Evolutionary conservation across 2,113 vertebrate species (phyloP).

Genomic region (Alces alces): DNA sequence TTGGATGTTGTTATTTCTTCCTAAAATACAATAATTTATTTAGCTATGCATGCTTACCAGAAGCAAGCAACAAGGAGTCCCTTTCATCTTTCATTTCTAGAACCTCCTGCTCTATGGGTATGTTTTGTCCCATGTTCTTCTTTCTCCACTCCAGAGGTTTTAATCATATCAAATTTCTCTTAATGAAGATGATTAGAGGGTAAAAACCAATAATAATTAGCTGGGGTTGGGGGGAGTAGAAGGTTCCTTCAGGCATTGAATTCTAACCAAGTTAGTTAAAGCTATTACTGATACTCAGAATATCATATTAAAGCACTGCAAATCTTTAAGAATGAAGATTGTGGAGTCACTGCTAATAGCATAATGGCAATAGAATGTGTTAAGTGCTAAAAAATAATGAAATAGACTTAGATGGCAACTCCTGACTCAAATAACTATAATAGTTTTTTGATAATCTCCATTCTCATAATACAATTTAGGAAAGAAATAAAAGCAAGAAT

Average conservation of each 20-base stretch:
- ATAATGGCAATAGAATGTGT: neutral
- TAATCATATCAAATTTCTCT: constrained; percentile 11
- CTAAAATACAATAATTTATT: neutral
- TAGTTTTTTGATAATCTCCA: constrained; percentile 6
- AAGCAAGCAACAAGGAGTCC: neutral
- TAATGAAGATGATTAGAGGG: neutral
- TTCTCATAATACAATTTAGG: neutral
- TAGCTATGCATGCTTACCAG: neutral
- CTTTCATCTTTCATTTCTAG: constrained; percentile 15
- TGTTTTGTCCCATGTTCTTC: neutral
- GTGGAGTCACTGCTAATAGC: neutral
- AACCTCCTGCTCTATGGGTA: neutral
- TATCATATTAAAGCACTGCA: constrained; percentile 7
- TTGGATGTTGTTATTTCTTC: constrained; percentile 13
- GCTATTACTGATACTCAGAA: neutral
- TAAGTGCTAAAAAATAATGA: neutral
- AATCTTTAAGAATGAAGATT: constrained; percentile 22
- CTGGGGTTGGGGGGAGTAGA: neutral
- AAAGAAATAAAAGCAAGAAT: constrained; percentile 25
- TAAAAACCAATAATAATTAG: constrained; percentile 26
- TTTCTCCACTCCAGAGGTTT: constrained; percentile 37
- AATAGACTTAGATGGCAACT: neutral
- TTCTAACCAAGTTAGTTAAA: constrained; percentile 15
- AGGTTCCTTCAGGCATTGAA: neutral
- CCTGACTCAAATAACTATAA: neutral